phyloP scores from a whole-genome alignment of 2,113 vertebrate genomes.

The Sinocyclocheilus rhinocerous region DNA sequence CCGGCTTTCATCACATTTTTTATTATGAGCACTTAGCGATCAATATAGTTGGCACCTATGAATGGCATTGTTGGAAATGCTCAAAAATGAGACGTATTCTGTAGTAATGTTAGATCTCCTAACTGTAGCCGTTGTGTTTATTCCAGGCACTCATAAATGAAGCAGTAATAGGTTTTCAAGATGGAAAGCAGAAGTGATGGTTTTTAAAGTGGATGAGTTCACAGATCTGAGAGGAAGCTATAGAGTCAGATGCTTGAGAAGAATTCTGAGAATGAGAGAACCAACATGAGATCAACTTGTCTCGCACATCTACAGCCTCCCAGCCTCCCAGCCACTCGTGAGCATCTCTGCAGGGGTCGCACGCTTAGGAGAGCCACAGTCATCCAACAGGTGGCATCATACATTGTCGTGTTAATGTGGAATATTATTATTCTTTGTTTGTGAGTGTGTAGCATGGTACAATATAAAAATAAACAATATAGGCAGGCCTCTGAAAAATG shows the following conservation, averaged over 20 bases:
- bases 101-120: background rate
- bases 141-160: background rate
- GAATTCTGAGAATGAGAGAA: background rate
- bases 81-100: background rate
- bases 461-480: background rate
- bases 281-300: background rate
- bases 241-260: background rate
- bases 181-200: background rate
- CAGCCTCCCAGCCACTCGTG: background rate
- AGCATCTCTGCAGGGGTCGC: background rate
- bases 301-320: background rate
- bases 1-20: background rate
- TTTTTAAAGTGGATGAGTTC: background rate
- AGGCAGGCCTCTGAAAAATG: background rate
- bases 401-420: background rate
- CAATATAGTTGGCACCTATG: background rate
- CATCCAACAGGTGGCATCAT: slow-evolving; percentile 1
- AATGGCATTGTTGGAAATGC: slow-evolving; percentile 1
- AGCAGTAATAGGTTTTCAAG: background rate
- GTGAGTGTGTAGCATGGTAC: background rate
- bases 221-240: background rate
- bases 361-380: background rate
- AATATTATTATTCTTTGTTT: background rate
- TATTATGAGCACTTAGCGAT: background rate
- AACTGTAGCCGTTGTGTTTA: background rate